Percentiles rank a stretch among this genome's conserved stretches.
Evolutionary conservation across 2,888 invertebrate genomes (phyloP).

Genomic region (Cephus sareptanus): DNA sequence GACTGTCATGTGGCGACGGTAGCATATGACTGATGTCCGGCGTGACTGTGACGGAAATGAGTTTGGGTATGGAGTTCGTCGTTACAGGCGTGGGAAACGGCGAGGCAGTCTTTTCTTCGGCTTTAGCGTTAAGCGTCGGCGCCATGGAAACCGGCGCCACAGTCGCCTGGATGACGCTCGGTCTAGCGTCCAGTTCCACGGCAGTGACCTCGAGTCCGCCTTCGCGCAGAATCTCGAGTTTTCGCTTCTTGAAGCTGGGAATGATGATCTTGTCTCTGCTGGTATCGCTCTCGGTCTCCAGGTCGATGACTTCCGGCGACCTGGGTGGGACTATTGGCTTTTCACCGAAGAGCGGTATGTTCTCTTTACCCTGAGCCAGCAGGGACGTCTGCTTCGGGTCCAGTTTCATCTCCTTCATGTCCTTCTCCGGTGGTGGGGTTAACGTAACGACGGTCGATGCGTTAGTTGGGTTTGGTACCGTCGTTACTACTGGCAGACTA

Average conservation of each 20-base stretch:
- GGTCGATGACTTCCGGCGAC: conserved; percentile 74
- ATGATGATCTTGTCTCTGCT: conserved; percentile 60
- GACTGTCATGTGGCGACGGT: conserved; percentile 50
- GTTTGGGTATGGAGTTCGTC: conserved; percentile 52
- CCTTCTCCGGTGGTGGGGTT: conserved; percentile 65
- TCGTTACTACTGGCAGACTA: conserved; percentile 48
- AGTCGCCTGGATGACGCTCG: conserved; percentile 69
- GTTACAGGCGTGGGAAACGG: conserved; percentile 51
- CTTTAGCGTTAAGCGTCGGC: conserved; percentile 57
- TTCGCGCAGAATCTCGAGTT: conserved; percentile 80
- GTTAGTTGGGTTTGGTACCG: conserved; percentile 55
- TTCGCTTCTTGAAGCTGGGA: conserved; percentile 74
- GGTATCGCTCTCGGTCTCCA: conserved; percentile 67
- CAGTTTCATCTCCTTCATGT: conserved; percentile 59
- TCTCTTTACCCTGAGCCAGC: conserved; percentile 70
- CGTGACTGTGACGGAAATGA: conserved; percentile 67
- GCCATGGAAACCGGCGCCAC: conserved; percentile 66
- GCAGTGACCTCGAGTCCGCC: conserved; percentile 82
- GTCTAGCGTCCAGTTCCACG: conserved; percentile 65
- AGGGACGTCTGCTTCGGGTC: conserved; percentile 60
- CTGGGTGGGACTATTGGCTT: conserved; percentile 70
- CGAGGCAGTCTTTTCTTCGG: conserved; percentile 45
- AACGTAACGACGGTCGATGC: conserved; percentile 63
- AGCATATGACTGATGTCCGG: conserved; percentile 67
- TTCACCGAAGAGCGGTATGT: conserved; percentile 67